A percentile compares a stretch with the other conserved stretches of the same genome.
phyloP scores from a whole-genome alignment of 2,888 invertebrate species.

The Therioaphis trifolii region DNA sequence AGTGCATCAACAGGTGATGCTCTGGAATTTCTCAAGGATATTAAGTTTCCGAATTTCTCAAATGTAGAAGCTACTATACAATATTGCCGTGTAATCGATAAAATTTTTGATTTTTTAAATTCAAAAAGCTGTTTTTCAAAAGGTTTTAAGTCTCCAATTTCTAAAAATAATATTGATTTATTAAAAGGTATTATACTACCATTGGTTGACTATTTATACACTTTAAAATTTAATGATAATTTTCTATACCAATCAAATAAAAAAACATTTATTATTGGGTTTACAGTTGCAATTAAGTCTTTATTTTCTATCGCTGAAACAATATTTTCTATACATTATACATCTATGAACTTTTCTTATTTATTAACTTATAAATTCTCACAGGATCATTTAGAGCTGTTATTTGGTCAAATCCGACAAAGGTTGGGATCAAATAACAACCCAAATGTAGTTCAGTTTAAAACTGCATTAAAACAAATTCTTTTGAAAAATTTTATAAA shows the following conservation, averaged over 20 bases:
- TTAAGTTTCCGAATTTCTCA: too few species aligned
- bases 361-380: neutral
- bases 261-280: constrained; percentile 33
- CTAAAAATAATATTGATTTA: too few species aligned
- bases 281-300: constrained; percentile 9
- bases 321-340: neutral
- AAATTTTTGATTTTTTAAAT: too few species aligned
- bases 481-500: neutral
- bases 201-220: neutral
- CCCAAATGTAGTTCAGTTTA: too few species aligned
- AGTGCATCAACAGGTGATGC: constrained; percentile 7
- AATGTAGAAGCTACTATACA: neutral
- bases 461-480: too few species aligned
- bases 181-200: too few species aligned
- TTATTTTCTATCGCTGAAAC: neutral
- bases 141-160: too few species aligned
- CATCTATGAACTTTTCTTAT: neutral
- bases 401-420: too few species aligned
- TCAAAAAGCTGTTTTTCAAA: too few species aligned
- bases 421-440: too few species aligned
- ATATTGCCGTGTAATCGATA: too few species aligned
- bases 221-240: neutral
- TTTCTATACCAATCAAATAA: constrained; percentile 19
- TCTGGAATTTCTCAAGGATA: constrained; percentile 19
- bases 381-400: neutral